A percentile compares a stretch with the other conserved stretches of the same genome.
These are phyloP conservation scores for Urocitellus parryii DNA, from an alignment of 2,113 vertebrate species.

Conservation along the genomic window DNA sequence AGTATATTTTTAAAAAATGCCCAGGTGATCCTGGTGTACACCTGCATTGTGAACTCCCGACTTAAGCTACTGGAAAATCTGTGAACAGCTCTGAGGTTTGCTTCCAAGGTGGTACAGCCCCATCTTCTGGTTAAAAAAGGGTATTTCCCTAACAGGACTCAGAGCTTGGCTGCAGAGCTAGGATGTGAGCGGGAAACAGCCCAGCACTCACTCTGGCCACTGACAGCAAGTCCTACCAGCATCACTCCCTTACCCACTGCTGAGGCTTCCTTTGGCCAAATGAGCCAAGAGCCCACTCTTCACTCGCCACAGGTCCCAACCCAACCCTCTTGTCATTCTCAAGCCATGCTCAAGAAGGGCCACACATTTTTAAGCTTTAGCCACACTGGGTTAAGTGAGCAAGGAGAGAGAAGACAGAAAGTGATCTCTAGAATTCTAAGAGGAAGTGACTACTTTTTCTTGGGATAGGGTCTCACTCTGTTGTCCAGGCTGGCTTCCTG, in stretches of 20 bases:
- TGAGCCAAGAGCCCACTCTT: neutral
- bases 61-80: neutral
- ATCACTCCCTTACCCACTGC: too few relatives aligned
- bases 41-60: rapidly evolving
- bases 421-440: neutral
- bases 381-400: neutral
- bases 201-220: too few relatives aligned
- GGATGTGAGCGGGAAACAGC: neutral
- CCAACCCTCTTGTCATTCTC: neutral
- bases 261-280: rapidly evolving
- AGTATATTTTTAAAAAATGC: too few relatives aligned
- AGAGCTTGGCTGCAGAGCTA: neutral
- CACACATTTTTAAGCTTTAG: neutral
- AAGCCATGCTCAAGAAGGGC: neutral
- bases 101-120: neutral
- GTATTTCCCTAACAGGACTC: neutral
- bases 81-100: neutral
- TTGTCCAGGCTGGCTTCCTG: neutral
- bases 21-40: neutral
- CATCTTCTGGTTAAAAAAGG: slow-evolving; percentile 59
- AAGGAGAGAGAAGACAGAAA: neutral
- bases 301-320: neutral
- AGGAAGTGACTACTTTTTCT: neutral
- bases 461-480: neutral
- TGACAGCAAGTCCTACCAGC: neutral